Percentiles rank a stretch among this genome's conserved stretches.
Evolutionary conservation across 1,140 invertebrate genomes (phyloP).

Genomic region (Euschistus heros): DNA sequence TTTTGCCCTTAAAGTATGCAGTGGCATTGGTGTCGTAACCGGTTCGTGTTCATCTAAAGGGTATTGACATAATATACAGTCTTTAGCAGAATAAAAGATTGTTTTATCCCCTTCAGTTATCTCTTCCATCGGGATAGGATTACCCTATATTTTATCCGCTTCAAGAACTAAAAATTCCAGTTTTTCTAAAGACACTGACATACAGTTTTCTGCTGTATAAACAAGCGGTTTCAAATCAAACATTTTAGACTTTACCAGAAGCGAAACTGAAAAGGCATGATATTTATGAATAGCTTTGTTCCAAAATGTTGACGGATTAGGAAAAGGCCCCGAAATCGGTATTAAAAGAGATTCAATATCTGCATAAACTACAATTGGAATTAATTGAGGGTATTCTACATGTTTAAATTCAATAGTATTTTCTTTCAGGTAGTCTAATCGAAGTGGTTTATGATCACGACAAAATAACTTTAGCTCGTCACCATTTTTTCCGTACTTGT

Average conservation of each 20-base stretch:
- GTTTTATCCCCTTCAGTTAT: not conserved
- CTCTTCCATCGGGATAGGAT: not conserved
- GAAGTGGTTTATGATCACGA: not conserved
- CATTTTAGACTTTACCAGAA: not conserved
- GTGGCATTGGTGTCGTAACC: not conserved
- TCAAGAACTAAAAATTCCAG: not conserved
- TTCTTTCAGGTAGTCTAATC: not conserved
- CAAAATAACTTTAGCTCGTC: not conserved
- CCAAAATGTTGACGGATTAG: not conserved
- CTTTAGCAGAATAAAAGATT: not conserved
- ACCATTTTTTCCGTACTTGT: not conserved
- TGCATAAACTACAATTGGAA: not conserved
- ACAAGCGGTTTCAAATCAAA: not conserved
- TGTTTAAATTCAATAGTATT: constrained; percentile 4
- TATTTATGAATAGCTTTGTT: not conserved
- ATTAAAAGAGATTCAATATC: not conserved
- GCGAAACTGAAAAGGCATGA: not conserved
- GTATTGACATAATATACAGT: not conserved
- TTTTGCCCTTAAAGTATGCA: not conserved
- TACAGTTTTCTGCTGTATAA: not conserved
- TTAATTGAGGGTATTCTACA: not conserved
- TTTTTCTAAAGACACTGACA: not conserved
- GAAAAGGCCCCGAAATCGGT: not conserved
- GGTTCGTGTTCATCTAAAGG: not conserved
- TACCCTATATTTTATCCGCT: not conserved